phyloP scores from a whole-genome alignment of 2,888 invertebrate species.

The Nesidiocoris tenuis region DNA sequence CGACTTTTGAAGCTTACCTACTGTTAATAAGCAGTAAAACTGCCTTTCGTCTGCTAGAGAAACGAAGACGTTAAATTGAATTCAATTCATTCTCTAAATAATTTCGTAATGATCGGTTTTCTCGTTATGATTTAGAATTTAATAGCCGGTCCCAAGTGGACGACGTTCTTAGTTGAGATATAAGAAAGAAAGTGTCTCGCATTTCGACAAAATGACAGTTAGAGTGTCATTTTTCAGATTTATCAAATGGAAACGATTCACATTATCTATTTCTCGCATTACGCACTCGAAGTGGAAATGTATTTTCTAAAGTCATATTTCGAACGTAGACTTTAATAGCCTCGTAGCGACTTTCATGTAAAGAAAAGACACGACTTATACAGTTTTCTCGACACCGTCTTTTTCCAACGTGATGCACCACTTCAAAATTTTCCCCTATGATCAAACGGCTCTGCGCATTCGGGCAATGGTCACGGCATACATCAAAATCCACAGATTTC shows the following conservation, averaged over 20 bases:
- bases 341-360: not conserved
- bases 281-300: constrained; percentile 15
- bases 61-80: constrained; percentile 20
- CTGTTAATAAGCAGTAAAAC: constrained; percentile 30
- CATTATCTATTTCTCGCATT: constrained; percentile 26
- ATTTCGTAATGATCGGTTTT: not conserved
- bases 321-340: constrained; percentile 22
- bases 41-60: constrained; percentile 25
- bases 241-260: constrained; percentile 4
- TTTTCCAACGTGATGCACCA: not conserved
- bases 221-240: constrained; percentile 8
- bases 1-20: not conserved
- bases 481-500: no score
- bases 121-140: not conserved
- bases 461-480: no score
- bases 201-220: not conserved
- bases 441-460: no score
- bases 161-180: not conserved
- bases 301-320: constrained; percentile 25
- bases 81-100: not conserved
- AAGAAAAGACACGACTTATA: not conserved
- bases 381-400: not conserved
- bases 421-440: not conserved
- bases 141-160: constrained; percentile 1
- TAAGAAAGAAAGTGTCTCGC: not conserved